These are phyloP conservation scores for Sialia sialis DNA, from an alignment of 2,113 vertebrate species.

Conservation along the genomic window DNA sequence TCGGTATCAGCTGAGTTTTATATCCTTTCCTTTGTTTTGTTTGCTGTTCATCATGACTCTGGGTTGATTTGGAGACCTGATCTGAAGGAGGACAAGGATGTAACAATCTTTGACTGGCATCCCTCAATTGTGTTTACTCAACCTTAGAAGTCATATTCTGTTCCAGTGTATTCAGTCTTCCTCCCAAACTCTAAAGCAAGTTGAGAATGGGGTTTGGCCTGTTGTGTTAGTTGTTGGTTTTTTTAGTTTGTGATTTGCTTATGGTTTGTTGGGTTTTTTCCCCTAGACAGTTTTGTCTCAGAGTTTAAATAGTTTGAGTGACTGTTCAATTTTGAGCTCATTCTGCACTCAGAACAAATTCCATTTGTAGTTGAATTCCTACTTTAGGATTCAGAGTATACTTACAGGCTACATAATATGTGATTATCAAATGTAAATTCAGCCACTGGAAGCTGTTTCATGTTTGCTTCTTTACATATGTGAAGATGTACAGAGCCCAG, in stretches of 20 bases:
- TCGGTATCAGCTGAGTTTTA: not conserved
- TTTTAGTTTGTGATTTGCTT: not conserved
- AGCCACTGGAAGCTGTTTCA: not conserved
- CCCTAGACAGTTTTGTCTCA: not conserved
- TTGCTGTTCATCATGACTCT: not conserved
- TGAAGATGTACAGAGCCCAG: not conserved
- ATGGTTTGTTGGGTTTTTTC: not conserved
- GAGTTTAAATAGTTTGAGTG: not conserved
- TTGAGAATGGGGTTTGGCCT: not conserved
- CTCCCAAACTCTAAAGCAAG: not conserved
- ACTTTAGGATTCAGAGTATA: not conserved
- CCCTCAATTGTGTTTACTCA: not conserved
- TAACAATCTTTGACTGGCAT: not conserved
- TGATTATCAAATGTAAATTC: not conserved
- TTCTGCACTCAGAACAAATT: not conserved
- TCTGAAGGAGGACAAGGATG: not conserved
- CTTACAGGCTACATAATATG: not conserved
- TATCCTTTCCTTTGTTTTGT: not conserved
- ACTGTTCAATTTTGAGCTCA: not conserved
- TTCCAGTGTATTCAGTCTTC: not conserved
- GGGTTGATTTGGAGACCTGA: not conserved
- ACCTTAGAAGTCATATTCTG: not conserved
- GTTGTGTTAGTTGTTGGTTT: not conserved
- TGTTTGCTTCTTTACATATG: rapidly evolving
- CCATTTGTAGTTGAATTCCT: not conserved